Base-by-base conservation (phyloP, 2,113 vertebrate genomes). In the Megalops atlanticus region DNA sequence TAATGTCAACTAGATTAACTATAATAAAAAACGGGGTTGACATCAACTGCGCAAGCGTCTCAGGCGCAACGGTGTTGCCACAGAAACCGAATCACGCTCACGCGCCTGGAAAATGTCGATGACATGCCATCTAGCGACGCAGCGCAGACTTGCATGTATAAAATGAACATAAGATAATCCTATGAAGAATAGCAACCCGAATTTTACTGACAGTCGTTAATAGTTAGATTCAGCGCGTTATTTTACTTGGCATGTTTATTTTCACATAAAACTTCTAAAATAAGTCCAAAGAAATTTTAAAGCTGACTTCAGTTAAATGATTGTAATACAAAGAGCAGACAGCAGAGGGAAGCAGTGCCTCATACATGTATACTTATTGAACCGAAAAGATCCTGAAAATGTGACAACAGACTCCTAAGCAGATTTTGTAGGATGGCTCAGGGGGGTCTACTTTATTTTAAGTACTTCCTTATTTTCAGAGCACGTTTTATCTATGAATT, bases 1-100 rank as follows among this genome's bases (percentile, higher is more conserved):
- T 64, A 64, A 27, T 11, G 58, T 64, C n/a, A 64, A n/a, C 58
- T 64, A 54, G n/a, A n/a, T n/a, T 24, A 64, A 64, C 58, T 64
- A 64, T 33, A 27, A 39, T 31, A 35, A 75, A 31, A 54, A 58
- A n/a, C n/a, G n/a, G 15, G 4, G n/a, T 64, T 27, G n/a, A 36
- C 72, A 33, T 38, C n/a, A 8, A 72, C 81, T 82, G 81, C 81
- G 45, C 81, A 77, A 31, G 81, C 75, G 81, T 31, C 64, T 77
- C 75, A 54, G 64, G 36, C 41, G 36, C 68, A 31, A 21, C 33
- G 43, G 12, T 8, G 81, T 82, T 54, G 64, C 81, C 73, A 38
- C 31, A 43, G 81, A 82, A 77, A 82, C 75, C 3, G 54, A 76
- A 40, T 33, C 35, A 70, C 74, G 64, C 81, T 45, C 36, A 4